phyloP scores from a whole-genome alignment of 1,140 invertebrate species.

The Streblospio benedicti region DNA sequence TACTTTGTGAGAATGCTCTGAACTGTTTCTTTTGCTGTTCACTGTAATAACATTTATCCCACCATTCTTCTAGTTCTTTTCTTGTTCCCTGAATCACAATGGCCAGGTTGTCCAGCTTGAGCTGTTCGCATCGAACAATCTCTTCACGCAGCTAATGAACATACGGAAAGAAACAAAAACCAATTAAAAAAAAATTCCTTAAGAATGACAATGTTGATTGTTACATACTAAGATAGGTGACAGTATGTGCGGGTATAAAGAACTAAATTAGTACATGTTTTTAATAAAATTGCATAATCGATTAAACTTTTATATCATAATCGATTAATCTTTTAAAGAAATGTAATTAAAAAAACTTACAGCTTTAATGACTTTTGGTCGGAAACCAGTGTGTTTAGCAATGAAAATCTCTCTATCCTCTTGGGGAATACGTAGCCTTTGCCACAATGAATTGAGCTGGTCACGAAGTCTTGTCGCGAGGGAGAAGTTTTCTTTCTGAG shows the following conservation, averaged over 20 bases:
- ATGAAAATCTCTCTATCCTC: conserved; percentile 50
- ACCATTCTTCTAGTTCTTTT: conserved; percentile 58
- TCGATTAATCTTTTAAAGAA: too few species aligned
- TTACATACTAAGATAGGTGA: too few species aligned
- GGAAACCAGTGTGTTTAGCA: conserved; percentile 47
- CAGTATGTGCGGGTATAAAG: too few species aligned
- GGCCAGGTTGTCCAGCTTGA: conserved; percentile 59
- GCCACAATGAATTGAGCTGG: conserved; percentile 54
- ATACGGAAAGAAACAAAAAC: too few species aligned
- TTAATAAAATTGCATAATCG: too few species aligned
- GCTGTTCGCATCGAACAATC: conserved; percentile 55
- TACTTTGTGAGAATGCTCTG: conserved; percentile 25
- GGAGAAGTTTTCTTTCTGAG: conserved; percentile 24
- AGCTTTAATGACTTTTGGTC: conserved; percentile 48
- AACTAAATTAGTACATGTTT: too few species aligned
- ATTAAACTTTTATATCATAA: too few species aligned
- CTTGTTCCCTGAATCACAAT: conserved; percentile 62
- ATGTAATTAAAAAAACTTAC: too few species aligned
- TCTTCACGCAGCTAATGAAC: conserved; percentile 50
- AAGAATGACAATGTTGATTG: too few species aligned
- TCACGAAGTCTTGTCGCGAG: conserved; percentile 40
- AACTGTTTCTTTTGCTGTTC: conserved; percentile 57
- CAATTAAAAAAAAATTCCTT: too few species aligned
- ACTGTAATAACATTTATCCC: conserved; percentile 63
- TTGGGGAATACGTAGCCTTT: conserved; percentile 54